These are phyloP conservation scores for Oscheius sp. DNA, from an alignment of 1,140 invertebrate species.

Conservation along the genomic window DNA sequence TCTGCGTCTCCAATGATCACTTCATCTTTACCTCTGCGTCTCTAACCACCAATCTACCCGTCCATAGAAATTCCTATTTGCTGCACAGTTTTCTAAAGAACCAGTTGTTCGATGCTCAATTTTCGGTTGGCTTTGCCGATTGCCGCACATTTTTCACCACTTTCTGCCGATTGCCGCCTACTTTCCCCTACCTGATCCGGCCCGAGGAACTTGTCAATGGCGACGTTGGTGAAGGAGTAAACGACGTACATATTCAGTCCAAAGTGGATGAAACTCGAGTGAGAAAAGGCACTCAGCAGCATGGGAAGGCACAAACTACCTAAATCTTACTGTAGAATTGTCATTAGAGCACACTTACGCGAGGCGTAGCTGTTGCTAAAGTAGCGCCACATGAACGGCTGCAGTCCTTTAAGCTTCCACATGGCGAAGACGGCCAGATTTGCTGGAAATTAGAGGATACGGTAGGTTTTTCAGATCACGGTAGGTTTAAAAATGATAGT, in stretches of 20 bases:
- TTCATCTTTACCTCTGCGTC: too few relatives aligned
- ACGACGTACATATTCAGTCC: conserved; percentile 79
- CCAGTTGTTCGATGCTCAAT: too few relatives aligned
- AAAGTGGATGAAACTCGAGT: conserved; percentile 80
- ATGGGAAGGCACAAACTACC: conserved; percentile 77
- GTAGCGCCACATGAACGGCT: conserved; percentile 76
- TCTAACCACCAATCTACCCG: too few relatives aligned
- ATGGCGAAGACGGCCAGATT: conserved; percentile 78
- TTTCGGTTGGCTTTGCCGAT: too few relatives aligned
- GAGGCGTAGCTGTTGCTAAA: conserved; percentile 79
- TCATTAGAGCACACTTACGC: conserved; percentile 65
- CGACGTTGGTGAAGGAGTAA: conserved; percentile 66
- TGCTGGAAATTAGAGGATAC: conserved; percentile 62
- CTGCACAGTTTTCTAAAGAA: too few relatives aligned
- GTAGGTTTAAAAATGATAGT: neutral
- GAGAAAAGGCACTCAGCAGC: conserved; percentile 88
- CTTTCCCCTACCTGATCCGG: conserved; percentile 71
- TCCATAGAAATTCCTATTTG: too few relatives aligned
- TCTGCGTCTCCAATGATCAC: too few relatives aligned
- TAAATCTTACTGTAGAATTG: conserved; percentile 61
- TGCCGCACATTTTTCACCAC: too few relatives aligned
- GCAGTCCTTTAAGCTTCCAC: conserved; percentile 76
- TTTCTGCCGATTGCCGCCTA: too few relatives aligned
- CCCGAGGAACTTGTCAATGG: conserved; percentile 73
- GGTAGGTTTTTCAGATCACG: neutral